Base-by-base conservation (phyloP, 2,113 vertebrate species). In the Ochotona curzoniae region DNA sequence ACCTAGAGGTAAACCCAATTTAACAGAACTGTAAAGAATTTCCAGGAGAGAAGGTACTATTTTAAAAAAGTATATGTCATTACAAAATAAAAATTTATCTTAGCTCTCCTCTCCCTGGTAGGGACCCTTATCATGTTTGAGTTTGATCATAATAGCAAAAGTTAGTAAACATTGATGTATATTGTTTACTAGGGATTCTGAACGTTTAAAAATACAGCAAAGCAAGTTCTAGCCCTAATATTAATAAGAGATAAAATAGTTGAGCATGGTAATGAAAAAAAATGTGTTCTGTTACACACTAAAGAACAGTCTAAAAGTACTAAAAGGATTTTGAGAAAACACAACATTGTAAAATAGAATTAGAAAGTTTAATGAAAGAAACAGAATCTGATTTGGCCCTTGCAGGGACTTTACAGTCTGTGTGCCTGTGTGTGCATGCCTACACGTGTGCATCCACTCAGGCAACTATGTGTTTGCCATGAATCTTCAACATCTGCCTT, bases 161-260 rank as follows among this genome's bases (percentile, higher is more conserved):
- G 21, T 70, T 83, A 49, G 7, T 57, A 92, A 63, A 5, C 28
- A 74, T 44, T 64, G 18, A 74, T 90, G 26, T 30, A 25, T 54
- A 47, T 11, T 73, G 32, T 76, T 57, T 38, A 89, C 26, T 26
- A 81, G n/a, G 66, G 18, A 75, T 54, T 67, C 30, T 76, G 30
- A 87, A 86, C 73, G 28, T 38, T 87, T 71, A 73, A 86, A 96
- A 93, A 89, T 54, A 30, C 90, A 88, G 26, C 9, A 70, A 88
- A 83, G 82, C 8, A 60, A 89, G 81, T 47, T 7, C 28, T 63
- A 25, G 9, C 14, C 83, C 4, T 71, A 73, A 89, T 32, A 17
- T 51, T 60, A 86, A 51, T 32, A 67, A 93, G 38, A 88, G 21
- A 81, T 66, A 30, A 89, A 87, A 83, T 54, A 78, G 7, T 89